These are phyloP conservation scores for Trileptium ribeirensis DNA, from an alignment of 2,888 invertebrate genomes.

Conservation along the genomic window DNA sequence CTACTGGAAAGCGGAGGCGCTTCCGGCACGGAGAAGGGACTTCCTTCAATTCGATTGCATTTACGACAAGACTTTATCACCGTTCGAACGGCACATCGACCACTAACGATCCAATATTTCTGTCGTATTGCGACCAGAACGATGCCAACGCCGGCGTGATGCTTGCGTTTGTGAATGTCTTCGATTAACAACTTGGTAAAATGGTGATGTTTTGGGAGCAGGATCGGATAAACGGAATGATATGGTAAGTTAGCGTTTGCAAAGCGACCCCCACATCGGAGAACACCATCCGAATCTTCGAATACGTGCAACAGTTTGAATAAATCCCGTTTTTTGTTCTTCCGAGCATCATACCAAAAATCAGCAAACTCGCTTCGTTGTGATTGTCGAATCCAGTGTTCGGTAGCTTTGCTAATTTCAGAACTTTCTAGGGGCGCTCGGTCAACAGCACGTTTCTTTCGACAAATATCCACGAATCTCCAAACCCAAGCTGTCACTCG, in stretches of 20 bases:
- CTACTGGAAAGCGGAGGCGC: neutral
- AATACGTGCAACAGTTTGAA: neutral
- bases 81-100: neutral
- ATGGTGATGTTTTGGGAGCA: neutral
- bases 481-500: constrained; percentile 1
- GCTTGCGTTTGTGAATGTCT: constrained; percentile 7
- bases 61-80: neutral
- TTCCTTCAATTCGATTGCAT: neutral
- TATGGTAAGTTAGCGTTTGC: neutral
- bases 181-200: constrained; percentile 9
- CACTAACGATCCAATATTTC: constrained; percentile 16
- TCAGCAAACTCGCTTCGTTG: neutral
- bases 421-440: neutral
- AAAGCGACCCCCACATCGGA: constrained; percentile 9
- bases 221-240: constrained; percentile 3
- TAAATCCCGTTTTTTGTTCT: constrained; percentile 4
- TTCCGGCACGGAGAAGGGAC: neutral
- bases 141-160: constrained; percentile 11
- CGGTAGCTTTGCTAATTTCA: neutral
- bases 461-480: neutral
- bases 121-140: constrained; percentile 15
- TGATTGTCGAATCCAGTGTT: neutral
- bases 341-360: neutral
- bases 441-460: neutral
- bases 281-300: constrained; percentile 9